Conservation (phyloP, 2,888 invertebrate species). For the Allacma fusca region DNA sequence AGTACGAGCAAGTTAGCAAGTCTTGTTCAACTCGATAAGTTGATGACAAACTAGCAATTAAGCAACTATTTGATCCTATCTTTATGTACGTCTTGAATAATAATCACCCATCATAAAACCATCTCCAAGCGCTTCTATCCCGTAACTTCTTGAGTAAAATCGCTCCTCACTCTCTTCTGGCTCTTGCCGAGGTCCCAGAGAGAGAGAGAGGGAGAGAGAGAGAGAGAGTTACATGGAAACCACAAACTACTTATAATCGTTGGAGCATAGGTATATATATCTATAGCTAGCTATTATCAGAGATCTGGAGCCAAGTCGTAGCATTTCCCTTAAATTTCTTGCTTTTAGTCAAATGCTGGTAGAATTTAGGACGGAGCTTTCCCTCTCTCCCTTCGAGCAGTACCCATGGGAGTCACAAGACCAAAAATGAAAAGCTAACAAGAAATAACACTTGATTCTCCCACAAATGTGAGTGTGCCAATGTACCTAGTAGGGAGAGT, state of each 20-base stretch:
- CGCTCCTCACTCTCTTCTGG: not conserved
- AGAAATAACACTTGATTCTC: slow-evolving; percentile 7
- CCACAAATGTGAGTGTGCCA: slow-evolving; percentile 5
- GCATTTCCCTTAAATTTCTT: no score
- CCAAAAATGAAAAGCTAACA: slow-evolving; percentile 21
- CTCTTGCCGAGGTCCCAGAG: not conserved
- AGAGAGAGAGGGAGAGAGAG: no score
- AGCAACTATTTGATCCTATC: slow-evolving; percentile 46
- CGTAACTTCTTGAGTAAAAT: not conserved
- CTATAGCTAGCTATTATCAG: not conserved
- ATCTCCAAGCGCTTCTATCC: slow-evolving; percentile 11
- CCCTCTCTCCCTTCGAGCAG: not conserved
- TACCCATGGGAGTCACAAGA: slow-evolving; percentile 14
- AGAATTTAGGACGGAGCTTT: not conserved
- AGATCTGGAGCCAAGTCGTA: no score
- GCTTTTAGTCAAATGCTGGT: no score
- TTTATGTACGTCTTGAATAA: slow-evolving; percentile 45
- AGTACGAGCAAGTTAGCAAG: not conserved
- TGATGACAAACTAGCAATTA: slow-evolving; percentile 44
- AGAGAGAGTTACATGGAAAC: not conserved
- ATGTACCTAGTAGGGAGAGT: not conserved
- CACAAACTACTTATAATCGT: slow-evolving; percentile 1
- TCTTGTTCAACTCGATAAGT: slow-evolving; percentile 31
- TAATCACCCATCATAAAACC: slow-evolving; percentile 45
- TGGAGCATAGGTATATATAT: not conserved